A percentile compares a stretch with the other conserved stretches of the same genome.
Evolutionary conservation across 2,113 vertebrate genomes (phyloP).

Genomic region (Coptodon bakossiorum): DNA sequence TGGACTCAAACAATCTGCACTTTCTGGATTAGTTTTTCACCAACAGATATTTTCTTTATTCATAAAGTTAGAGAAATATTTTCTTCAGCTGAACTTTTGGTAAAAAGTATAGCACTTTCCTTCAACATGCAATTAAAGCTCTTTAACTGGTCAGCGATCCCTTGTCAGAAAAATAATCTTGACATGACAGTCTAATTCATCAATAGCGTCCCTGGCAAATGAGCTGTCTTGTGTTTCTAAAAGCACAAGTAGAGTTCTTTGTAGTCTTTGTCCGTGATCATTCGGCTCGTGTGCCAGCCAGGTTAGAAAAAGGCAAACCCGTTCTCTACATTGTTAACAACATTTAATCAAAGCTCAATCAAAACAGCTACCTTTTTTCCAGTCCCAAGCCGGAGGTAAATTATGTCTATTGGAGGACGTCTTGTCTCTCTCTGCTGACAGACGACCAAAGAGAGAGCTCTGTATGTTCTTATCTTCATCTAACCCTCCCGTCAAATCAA

Average conservation of each 20-base stretch:
- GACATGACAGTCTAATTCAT: neutral
- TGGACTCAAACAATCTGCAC: neutral
- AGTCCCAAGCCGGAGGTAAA: slow-evolving; percentile 69
- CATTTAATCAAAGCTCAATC: slow-evolving; percentile 81
- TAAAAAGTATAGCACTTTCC: neutral
- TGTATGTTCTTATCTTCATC: slow-evolving; percentile 81
- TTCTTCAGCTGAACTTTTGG: neutral
- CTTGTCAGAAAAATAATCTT: neutral
- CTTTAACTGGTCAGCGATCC: neutral
- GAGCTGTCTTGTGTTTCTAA: neutral
- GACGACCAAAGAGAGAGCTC: slow-evolving; percentile 72
- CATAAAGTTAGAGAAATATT: neutral
- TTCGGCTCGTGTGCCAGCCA: neutral
- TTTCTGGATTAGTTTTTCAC: neutral
- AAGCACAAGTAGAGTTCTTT: neutral
- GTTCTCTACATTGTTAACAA: slow-evolving; percentile 69
- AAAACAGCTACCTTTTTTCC: slow-evolving; percentile 70
- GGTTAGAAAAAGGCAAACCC: slow-evolving; percentile 23
- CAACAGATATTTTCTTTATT: neutral
- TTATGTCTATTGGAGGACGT: slow-evolving; percentile 62
- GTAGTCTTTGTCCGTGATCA: neutral
- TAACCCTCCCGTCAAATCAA: slow-evolving; percentile 70
- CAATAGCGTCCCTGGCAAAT: neutral
- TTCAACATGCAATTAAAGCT: neutral
- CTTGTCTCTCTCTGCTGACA: slow-evolving; percentile 61